Percentiles rank a stretch among this genome's conserved stretches.
These are phyloP conservation scores for Sesia apiformis DNA, from an alignment of 2,888 invertebrate species.

Conservation along the genomic window DNA sequence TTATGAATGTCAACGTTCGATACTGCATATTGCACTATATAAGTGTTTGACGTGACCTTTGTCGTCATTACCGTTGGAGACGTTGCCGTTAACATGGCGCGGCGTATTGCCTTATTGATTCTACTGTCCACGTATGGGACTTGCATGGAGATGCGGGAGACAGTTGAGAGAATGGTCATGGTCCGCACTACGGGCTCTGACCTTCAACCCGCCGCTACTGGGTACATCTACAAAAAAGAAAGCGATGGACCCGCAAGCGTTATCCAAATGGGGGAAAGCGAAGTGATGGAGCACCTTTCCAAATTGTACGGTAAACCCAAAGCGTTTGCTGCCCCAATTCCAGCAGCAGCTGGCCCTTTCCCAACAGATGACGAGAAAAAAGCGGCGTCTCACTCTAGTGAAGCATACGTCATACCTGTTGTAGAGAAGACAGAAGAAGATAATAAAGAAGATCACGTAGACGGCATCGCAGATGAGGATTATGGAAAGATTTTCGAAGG, in stretches of 20 bases:
- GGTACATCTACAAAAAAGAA: constrained; percentile 71
- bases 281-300: constrained; percentile 55
- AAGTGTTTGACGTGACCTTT: constrained; percentile 55
- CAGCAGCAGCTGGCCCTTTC: constrained; percentile 35
- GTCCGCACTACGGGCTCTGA: constrained; percentile 73
- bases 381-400: constrained; percentile 33
- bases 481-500: constrained; percentile 42
- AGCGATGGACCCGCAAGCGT: constrained; percentile 62
- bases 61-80: constrained; percentile 46
- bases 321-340: constrained; percentile 41
- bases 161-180: constrained; percentile 69
- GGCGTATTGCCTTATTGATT: constrained; percentile 34
- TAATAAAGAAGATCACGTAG: constrained; percentile 20
- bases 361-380: constrained; percentile 37
- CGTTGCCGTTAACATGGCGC: constrained; percentile 48
- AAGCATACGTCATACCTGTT: constrained; percentile 46
- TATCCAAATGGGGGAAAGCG: constrained; percentile 57
- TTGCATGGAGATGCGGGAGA: constrained; percentile 63
- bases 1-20: constrained; percentile 63
- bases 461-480: constrained; percentile 47
- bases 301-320: constrained; percentile 47
- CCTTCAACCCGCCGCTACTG: constrained; percentile 74
- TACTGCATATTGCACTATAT: constrained; percentile 58
- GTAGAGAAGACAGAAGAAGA: constrained; percentile 40
- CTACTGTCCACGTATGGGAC: constrained; percentile 26